A percentile compares a stretch with the other conserved stretches of the same genome.
Conservation (phyloP, 2,113 vertebrate species). For the Rhinichthys klamathensis region DNA sequence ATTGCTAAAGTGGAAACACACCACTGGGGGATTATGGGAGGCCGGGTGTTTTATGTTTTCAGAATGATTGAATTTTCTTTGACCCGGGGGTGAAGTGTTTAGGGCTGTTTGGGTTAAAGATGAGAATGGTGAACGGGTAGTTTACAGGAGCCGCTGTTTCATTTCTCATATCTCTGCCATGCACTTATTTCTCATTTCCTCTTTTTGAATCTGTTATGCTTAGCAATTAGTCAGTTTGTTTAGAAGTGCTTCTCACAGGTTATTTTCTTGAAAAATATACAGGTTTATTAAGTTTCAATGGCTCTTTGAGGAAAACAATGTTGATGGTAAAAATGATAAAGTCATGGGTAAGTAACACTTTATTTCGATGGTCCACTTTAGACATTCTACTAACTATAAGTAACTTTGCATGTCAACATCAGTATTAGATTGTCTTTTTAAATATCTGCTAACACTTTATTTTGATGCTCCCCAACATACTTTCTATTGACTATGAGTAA, state of each 20-base stretch:
- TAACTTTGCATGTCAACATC: too few species aligned
- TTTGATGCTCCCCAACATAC: too few species aligned
- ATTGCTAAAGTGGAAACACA: slow-evolving; percentile 93
- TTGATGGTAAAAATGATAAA: background rate
- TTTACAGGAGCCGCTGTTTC: slow-evolving; percentile 30
- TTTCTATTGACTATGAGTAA: too few species aligned
- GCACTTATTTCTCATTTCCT: slow-evolving; percentile 43
- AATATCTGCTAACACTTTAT: too few species aligned
- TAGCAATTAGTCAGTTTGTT: background rate
- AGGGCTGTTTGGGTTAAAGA: slow-evolving; percentile 46
- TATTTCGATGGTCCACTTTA: too few species aligned
- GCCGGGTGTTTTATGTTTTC: slow-evolving; percentile 81
- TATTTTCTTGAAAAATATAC: background rate
- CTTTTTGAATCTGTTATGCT: background rate
- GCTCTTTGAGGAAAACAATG: too few species aligned
- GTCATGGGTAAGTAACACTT: too few species aligned
- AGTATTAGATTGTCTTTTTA: too few species aligned
- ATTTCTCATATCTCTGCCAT: slow-evolving; percentile 8
- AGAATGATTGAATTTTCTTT: slow-evolving; percentile 67
- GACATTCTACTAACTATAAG: too few species aligned
- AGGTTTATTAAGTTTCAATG: background rate
- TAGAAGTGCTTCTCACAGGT: background rate
- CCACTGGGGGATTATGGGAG: slow-evolving; percentile 81
- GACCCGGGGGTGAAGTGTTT: slow-evolving; percentile 21
- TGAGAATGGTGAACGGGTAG: background rate